Evolutionary conservation across 2,888 invertebrate genomes (phyloP), one percentile per base, ranked within the genome.

Genomic region (Tiliacea citrago): DNA sequence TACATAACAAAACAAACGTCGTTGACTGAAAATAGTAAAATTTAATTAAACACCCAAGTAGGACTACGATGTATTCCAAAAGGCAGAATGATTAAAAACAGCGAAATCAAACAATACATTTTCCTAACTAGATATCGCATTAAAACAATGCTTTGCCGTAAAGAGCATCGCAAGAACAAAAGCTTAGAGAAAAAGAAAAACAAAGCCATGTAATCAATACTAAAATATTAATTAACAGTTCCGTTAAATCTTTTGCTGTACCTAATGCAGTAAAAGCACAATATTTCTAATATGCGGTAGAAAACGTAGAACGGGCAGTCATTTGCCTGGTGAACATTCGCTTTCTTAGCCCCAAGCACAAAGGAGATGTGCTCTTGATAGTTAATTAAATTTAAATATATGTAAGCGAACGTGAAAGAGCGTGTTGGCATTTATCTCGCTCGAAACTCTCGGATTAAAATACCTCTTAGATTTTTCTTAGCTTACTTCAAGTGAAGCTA

Each of bases 311-410:
- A 83, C 81, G 86, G 89, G 88, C 91, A 91, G 90, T 91, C 91
- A 92, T 92, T 92, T 91, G 88, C 89, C 84, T 79, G 82, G 89
- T 88, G 88, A 91, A 91, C 90, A 90, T 90, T 91, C 88, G 86
- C 88, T 91, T 92, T 90, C 91, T 92, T 90, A 81, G 87, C 86
- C 85, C 74, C 67, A 74, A 79, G 88, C 90, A 94, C 92, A 95
- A 95, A 95, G 91, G 90, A 89, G 92, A 93, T 92, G 90, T 92
- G 92, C 91, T 88, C 89, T 90, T 93, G 90, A 93, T 93, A 94
- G 93, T 95, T 95, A 95, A 95, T 95, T 95, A 95, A 94, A 94
- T 93, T 92, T 90, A 92, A 94, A 94, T 93, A 92, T 92, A 92
- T 85, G 85, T 84, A 85, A 85, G 79, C 60, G 68, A 85, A 82